Base-by-base conservation (phyloP, 1,140 invertebrate genomes). In the Holotrichia oblita region DNA sequence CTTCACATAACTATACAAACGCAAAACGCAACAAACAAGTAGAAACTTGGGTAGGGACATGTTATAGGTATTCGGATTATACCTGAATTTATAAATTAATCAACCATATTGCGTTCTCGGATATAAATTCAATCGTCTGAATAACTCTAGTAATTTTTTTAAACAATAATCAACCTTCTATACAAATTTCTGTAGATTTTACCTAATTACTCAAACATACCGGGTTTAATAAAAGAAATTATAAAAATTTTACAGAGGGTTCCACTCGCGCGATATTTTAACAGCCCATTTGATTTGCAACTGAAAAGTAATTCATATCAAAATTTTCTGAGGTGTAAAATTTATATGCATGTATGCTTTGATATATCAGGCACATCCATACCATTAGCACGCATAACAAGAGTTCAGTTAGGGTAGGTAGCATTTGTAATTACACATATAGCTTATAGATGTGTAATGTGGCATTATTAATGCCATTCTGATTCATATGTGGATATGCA, bases 391-490 rank as follows among this genome's bases (percentile, higher is more conserved):
- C 40, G 40, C 40, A 42, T 34, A 74, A 74, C 40, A 34, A n/a
- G n/a, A 20, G 20, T 44, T 41, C 41, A 22, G 73, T 74, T 74
- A 74, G 73, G 73, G 73, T 74, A 74, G 73, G 73, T 20, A 69
- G 4, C 17, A 69, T 22, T 24, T 22, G 17, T 42, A 74, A 74
- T 74, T 74, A 20, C 41, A 74, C 73, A 44, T 74, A 74, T 74
- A 40, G 73, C 27, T 42, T 42, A 41, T 34, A 41, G 61, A 69
- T 74, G 73, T 40, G 14, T 74, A 74, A 74, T 74, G 14, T 22
- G 73, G 41, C 41, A 34, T 74, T 74, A 74, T 74, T 74, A 74
- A 74, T 74, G 17, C 61, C n/a, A 12, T 14, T 69, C 17, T 74
- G 73, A 74, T 41, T 74, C 73, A 22, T 10, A 41, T 74, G 14